These are phyloP conservation scores for Lithophane semibrunnea DNA, from an alignment of 2,888 invertebrate genomes.

Conservation along the genomic window DNA sequence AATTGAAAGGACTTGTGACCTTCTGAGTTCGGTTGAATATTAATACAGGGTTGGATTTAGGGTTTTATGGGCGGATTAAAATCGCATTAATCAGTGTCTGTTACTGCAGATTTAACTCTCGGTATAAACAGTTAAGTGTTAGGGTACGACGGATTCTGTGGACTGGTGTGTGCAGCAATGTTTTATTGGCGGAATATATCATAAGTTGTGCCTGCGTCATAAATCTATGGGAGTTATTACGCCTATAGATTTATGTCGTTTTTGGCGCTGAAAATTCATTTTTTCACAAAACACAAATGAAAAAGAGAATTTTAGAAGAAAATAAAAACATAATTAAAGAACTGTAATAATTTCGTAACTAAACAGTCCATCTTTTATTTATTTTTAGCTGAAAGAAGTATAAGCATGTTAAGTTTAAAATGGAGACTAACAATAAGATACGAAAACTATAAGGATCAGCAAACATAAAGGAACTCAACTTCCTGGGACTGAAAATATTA, in stretches of 20 bases:
- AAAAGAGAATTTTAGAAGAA: neutral
- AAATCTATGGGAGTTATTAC: neutral
- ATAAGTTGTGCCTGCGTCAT: neutral
- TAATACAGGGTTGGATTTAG: constrained; percentile 90
- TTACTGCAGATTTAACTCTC: constrained; percentile 87
- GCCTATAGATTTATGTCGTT: neutral
- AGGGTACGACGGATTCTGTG: constrained; percentile 84
- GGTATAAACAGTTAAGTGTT: constrained; percentile 91
- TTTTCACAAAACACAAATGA: neutral
- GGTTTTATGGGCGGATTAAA: constrained; percentile 92
- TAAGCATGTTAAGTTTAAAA: neutral
- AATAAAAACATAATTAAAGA: neutral
- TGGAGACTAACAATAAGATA: neutral
- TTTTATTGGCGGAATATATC: constrained; percentile 32
- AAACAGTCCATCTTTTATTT: neutral
- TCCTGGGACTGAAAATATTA: neutral
- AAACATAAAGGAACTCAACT: neutral
- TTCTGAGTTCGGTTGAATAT: constrained; percentile 89
- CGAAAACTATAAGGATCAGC: neutral
- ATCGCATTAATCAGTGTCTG: constrained; percentile 93
- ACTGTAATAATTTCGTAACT: neutral
- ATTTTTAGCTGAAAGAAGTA: neutral
- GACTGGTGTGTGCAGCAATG: constrained; percentile 73
- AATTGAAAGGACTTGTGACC: constrained; percentile 78
- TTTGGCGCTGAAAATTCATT: neutral